Conservation (phyloP, 2,113 vertebrate genomes). For the Regulus satrapa region DNA sequence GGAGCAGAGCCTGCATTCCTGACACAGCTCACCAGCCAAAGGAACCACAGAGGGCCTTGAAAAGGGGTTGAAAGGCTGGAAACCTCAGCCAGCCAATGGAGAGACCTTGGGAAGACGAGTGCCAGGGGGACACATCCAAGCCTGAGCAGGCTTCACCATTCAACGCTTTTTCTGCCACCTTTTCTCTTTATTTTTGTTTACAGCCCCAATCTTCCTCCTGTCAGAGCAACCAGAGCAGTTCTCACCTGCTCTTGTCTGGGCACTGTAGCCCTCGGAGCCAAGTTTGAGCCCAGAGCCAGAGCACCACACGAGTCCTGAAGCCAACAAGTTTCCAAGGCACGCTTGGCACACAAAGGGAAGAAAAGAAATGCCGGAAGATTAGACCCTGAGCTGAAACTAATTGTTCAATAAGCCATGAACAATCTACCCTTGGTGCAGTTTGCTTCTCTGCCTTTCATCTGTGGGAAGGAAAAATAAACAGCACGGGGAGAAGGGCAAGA, state of each 20-base stretch:
- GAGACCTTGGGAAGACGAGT: not conserved
- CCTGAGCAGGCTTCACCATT: accelerated
- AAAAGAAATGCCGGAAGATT: not conserved
- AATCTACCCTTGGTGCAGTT: not conserved
- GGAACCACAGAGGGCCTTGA: accelerated
- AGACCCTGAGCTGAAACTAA: constrained; percentile 41
- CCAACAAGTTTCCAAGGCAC: not conserved
- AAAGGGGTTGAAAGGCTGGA: not conserved
- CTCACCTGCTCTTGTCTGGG: not conserved
- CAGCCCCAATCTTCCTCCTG: not conserved
- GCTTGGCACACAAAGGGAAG: not conserved
- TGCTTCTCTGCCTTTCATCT: constrained; percentile 20
- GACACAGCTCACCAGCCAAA: not conserved
- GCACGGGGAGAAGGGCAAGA: not conserved
- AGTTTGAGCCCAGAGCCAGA: not conserved
- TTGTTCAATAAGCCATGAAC: constrained; percentile 49
- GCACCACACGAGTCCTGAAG: not conserved
- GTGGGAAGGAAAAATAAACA: not conserved
- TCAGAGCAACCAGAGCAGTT: not conserved
- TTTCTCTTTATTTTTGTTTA: not conserved
- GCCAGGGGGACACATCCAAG: not conserved
- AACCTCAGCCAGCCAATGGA: not conserved
- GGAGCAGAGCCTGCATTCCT: not conserved
- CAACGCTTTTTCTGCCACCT: accelerated
- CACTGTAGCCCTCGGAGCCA: not conserved